Percentiles rank a stretch among this genome's conserved stretches.
These are phyloP conservation scores for Cremastinae sp. DNA, from an alignment of 2,888 invertebrate genomes.

Conservation along the genomic window DNA sequence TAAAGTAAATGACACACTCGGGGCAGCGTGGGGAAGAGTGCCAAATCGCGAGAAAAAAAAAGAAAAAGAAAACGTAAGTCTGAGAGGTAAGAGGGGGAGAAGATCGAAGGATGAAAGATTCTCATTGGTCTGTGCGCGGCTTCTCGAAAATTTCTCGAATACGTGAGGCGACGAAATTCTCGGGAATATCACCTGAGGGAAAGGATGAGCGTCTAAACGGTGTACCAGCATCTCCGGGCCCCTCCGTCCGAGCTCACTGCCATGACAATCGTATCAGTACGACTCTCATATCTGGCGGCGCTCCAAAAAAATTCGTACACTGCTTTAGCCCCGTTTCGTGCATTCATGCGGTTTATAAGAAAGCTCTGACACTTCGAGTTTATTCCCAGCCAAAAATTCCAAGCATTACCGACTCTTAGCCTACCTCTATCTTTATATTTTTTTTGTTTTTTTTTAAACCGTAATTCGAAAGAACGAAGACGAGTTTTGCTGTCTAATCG, in stretches of 20 bases:
- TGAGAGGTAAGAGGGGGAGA: neutral
- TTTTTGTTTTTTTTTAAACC: neutral
- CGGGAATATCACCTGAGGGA: conserved; percentile 25
- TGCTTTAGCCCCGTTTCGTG: conserved; percentile 31
- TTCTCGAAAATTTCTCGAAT: conserved; percentile 6
- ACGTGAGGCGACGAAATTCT: neutral
- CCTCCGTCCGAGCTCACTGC: conserved; percentile 31
- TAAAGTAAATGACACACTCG: no score
- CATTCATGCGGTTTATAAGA: conserved; percentile 36
- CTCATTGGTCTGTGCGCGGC: neutral
- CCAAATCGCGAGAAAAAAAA: neutral
- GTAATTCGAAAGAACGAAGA: neutral
- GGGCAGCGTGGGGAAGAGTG: no score
- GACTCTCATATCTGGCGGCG: conserved; percentile 53
- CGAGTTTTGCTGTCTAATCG: neutral
- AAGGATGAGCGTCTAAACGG: conserved; percentile 23
- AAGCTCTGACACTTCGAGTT: neutral
- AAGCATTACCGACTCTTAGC: neutral
- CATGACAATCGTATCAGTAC: conserved; percentile 60
- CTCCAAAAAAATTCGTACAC: conserved; percentile 46
- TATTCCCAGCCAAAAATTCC: neutral
- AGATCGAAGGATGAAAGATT: conserved; percentile 12
- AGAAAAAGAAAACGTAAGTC: neutral
- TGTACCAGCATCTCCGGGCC: neutral
- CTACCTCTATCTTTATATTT: neutral